phyloP scores from a whole-genome alignment of 1,140 invertebrate genomes.

The Physella acuta region DNA sequence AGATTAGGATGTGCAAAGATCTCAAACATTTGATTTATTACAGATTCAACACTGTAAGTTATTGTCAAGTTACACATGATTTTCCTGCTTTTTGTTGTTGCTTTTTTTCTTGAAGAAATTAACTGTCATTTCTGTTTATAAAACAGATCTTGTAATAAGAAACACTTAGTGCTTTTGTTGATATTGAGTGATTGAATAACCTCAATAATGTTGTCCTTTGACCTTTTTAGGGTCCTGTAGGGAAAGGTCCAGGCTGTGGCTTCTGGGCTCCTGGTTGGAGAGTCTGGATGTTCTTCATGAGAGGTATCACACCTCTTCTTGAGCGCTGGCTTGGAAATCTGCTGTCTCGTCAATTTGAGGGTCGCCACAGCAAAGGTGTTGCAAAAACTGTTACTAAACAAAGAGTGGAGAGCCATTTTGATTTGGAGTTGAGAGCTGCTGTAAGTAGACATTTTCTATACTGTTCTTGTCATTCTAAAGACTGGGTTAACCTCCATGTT shows the following conservation, averaged over 20 bases:
- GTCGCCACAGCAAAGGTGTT: constrained; percentile 96
- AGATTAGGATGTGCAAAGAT: constrained; percentile 99
- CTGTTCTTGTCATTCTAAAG: too few species aligned
- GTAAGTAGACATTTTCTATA: constrained; percentile 64
- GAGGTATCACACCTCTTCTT: constrained; percentile 95
- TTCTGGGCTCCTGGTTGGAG: constrained; percentile 99
- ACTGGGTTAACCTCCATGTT: too few species aligned
- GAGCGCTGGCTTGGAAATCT: constrained; percentile 98
- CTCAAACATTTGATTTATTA: constrained; percentile 99
- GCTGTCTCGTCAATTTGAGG: constrained; percentile 97
- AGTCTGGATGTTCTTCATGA: constrained; percentile 99
- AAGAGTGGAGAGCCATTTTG: constrained; percentile 98
- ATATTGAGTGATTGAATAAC: too few species aligned
- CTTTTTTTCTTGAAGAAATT: too few species aligned
- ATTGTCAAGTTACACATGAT: too few species aligned
- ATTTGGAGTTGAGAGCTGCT: constrained; percentile 94
- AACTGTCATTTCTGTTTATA: too few species aligned
- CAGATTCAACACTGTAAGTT: constrained; percentile 91
- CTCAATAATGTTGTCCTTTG: too few species aligned
- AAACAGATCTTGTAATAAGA: too few species aligned
- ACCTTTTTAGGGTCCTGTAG: constrained; percentile 81
- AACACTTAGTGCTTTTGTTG: too few species aligned
- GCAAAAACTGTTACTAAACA: constrained; percentile 99
- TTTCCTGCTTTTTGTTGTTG: too few species aligned
- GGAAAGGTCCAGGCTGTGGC: constrained; percentile 98